Conservation (phyloP, 2,113 vertebrate species). For the Catharus minimus region DNA sequence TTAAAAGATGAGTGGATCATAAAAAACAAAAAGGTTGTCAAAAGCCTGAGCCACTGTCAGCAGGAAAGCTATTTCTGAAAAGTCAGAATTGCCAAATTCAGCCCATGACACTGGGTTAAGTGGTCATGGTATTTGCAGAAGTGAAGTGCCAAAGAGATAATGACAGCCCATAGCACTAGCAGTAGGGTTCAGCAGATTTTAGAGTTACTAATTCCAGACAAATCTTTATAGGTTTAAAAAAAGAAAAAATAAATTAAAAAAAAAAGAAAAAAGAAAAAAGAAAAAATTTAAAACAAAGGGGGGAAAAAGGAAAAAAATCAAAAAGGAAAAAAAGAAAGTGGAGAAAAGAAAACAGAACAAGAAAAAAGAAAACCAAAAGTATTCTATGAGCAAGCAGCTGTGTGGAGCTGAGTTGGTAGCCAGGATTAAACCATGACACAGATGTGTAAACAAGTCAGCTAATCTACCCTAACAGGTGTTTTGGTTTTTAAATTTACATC, state of each 20-base stretch:
- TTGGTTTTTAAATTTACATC: neutral
- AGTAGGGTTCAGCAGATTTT: neutral
- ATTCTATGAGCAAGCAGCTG: neutral
- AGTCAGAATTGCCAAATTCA: neutral
- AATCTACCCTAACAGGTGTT: neutral
- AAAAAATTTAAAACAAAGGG: neutral
- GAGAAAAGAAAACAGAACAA: neutral
- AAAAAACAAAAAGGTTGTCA: neutral
- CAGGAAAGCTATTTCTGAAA: neutral
- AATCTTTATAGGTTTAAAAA: neutral
- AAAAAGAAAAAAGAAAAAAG: neutral
- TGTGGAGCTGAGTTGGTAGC: neutral
- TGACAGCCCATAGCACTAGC: neutral
- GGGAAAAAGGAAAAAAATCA: fast-evolving
- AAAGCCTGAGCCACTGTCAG: neutral
- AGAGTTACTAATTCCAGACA: neutral
- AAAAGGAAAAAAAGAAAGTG: neutral
- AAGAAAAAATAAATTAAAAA: neutral
- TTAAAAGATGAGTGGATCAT: neutral
- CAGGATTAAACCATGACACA: neutral
- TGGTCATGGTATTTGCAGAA: neutral
- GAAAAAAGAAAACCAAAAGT: neutral
- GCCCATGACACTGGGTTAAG: neutral
- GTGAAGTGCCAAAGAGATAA: neutral
- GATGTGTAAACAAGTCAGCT: neutral